These are phyloP conservation scores for Glomeris maerens DNA, from an alignment of 1,140 invertebrate genomes.

Conservation along the genomic window DNA sequence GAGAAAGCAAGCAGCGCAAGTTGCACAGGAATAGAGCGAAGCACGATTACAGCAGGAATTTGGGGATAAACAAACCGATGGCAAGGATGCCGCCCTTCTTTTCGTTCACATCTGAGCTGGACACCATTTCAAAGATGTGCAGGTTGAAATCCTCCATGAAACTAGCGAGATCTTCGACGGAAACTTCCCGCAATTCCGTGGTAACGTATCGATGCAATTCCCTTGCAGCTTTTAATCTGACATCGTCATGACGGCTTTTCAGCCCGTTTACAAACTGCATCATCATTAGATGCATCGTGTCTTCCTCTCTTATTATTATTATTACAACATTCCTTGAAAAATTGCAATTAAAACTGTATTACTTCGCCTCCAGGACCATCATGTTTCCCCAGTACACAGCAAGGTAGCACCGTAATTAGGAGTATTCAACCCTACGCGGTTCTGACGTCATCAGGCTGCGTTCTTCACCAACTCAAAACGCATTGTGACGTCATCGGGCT, in stretches of 20 bases:
- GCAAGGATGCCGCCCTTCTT: conserved; percentile 90
- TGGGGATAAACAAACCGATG: conserved; percentile 48
- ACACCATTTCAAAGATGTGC: conserved; percentile 92
- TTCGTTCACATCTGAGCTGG: conserved; percentile 77
- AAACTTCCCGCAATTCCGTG: conserved; percentile 77
- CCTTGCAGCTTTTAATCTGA: conserved; percentile 63
- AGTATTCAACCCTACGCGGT: too few relatives aligned
- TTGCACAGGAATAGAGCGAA: background rate
- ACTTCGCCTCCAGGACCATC: too few relatives aligned
- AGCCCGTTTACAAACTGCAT: conserved; percentile 68
- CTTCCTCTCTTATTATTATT: too few relatives aligned
- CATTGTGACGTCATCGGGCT: too few relatives aligned
- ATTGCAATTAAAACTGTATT: too few relatives aligned
- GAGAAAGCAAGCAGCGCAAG: too few relatives aligned
- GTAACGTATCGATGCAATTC: conserved; percentile 78
- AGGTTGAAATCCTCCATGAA: conserved; percentile 93
- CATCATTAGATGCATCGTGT: conserved; percentile 32
- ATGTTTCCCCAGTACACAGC: too few relatives aligned
- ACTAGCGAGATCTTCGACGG: conserved; percentile 71
- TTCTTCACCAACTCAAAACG: too few relatives aligned
- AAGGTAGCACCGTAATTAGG: too few relatives aligned
- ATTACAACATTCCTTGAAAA: too few relatives aligned
- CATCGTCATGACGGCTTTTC: conserved; percentile 74
- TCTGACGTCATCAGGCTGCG: too few relatives aligned
- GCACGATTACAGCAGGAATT: background rate